Evolutionary conservation across 1,140 invertebrate species (phyloP).

Genomic region (Aphidius ervi): DNA sequence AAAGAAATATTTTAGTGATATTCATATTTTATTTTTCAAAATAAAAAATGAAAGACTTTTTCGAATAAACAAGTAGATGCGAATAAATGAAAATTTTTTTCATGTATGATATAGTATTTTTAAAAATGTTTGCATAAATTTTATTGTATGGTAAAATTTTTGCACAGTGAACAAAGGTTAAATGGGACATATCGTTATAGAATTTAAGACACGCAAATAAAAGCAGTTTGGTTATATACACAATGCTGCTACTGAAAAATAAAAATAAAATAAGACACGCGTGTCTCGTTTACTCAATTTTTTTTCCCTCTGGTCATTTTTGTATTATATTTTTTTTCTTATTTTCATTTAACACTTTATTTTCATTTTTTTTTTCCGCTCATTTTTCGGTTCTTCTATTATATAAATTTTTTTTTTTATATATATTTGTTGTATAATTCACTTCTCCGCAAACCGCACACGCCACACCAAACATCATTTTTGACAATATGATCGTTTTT

Average conservation of each 20-base stretch:
- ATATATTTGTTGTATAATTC: no score
- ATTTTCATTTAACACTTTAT: no score
- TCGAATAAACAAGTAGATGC: no score
- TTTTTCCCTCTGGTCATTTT: neutral
- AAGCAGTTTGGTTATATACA: neutral
- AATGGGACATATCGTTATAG: neutral
- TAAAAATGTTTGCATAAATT: no score
- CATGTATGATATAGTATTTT: no score
- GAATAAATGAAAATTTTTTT: neutral
- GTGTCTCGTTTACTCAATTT: slow-evolving; percentile 9
- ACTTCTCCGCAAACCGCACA: neutral
- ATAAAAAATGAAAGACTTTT: no score
- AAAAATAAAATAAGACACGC: neutral
- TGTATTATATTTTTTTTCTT: neutral
- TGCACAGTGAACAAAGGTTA: no score
- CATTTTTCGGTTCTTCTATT: neutral
- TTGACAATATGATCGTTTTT: neutral
- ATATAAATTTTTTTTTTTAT: neutral
- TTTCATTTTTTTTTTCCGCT: neutral
- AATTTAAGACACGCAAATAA: neutral
- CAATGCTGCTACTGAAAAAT: slow-evolving; percentile 6
- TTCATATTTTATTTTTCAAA: no score
- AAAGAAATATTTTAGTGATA: no score
- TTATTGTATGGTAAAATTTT: no score
- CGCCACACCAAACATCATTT: neutral